Base-by-base conservation (phyloP, 2,113 vertebrate species). In the Desmodus rotundus region DNA sequence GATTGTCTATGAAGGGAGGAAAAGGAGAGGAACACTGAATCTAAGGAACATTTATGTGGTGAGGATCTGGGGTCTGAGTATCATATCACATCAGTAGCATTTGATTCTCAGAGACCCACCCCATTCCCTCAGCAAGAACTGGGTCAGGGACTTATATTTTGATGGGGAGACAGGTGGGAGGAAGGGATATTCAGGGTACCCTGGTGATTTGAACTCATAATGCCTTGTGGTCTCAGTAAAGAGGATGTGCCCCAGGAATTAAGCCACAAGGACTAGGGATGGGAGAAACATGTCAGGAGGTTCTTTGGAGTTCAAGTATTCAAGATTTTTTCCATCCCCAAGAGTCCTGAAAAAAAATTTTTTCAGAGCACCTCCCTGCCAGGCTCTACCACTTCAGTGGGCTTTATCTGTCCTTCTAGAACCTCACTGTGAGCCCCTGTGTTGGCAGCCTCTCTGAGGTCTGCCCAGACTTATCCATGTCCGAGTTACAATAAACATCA, bases 91-190 rank as follows among this genome's bases (percentile, higher is more conserved):
- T 91, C 61, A 65, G 52, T 36, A 83, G 41, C 36, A 73, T 95
- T 80, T 56, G 52, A 15, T 14, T 70, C 36, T 94, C 86, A 96
- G 45, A 96, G 43, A 94, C 38, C 24, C 54, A 86, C 22, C 12
- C 11, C 33, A 72, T 65, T 87, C 58, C 12, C 82, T 89, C 56
- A 56, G 58, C 38, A 83, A 88, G 61, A 93, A 24, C 47, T 84
- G n/a, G 68, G n/a, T 80, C 58, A 68, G n/a, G 47, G 31, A 6
- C 38, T 91, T 96, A 28, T 95, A 73, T 91, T 90, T 77, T 83
- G 58, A 28, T 90, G 52, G 24, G 16, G 45, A 90, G 52, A 83
- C 12, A n/a, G 52, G 36, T 91, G 14, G 74, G 7, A 41, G 17
- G 74, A 61, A 56, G 70, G 87, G 4, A 9, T 87, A 10, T 41